Evolutionary conservation across 2,797 vertebrate genomes (phyloP).

Genomic region (Iguana delicatissima): DNA sequence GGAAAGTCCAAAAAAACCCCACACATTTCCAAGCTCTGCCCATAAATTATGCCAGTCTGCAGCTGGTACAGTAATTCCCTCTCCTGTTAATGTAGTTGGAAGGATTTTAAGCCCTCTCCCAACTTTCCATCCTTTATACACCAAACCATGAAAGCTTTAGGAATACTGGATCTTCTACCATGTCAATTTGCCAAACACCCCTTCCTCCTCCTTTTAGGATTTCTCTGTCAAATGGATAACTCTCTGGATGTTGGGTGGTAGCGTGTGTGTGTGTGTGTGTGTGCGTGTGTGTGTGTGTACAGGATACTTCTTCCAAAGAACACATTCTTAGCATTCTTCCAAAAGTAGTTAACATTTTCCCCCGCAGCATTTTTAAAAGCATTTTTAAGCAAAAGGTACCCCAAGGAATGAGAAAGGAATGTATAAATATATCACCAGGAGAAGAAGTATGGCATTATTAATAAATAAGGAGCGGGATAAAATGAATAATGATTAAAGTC

Average conservation of each 20-base stretch:
- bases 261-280: not conserved
- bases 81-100: not conserved
- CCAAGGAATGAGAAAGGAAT: not conserved
- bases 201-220: not conserved
- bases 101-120: not conserved
- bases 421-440: not conserved
- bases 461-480: conserved; percentile 34
- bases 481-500: conserved; percentile 34
- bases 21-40: not conserved
- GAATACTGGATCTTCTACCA: not conserved
- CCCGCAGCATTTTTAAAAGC: not conserved
- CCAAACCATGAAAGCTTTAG: not conserved
- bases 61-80: not conserved
- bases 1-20: too few relatives aligned
- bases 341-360: conserved; percentile 9
- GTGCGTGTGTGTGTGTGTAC: not conserved
- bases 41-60: not conserved
- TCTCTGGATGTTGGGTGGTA: not conserved
- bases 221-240: not conserved
- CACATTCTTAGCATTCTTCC: not conserved
- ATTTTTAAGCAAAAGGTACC: conserved; percentile 24
- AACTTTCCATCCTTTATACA: not conserved
- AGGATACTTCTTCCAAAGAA: not conserved
- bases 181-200: not conserved
- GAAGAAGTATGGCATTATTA: fast-evolving